Base-by-base conservation (phyloP, 1,140 invertebrate genomes). In the Atta cephalotes region DNA sequence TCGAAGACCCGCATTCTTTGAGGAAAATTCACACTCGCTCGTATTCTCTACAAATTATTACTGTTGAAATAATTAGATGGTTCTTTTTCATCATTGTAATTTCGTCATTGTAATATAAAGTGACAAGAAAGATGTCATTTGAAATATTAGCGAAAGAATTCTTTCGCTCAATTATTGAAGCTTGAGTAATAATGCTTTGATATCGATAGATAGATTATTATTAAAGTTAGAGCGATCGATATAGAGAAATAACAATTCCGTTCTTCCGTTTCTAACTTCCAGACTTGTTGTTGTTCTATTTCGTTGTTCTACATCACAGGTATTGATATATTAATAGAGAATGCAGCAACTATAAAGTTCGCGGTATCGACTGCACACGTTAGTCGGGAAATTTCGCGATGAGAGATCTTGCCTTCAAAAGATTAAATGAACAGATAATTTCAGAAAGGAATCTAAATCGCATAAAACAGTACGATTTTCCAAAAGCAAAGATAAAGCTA, bases 271-370 rank as follows among this genome's bases (percentile, higher is more conserved):
- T 62, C 70, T 21, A 35, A 84, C 28, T 49, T 3, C 2, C 39
- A 49, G 5, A 21, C 56, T 49, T n/a, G 14, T 49, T 39, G 35
- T 35, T 35, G 35, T 39, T 39, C 35, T 39, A 39, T 71, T 72
- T 81, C 66, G 7, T 81, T 45, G 65, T 35, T 84, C 80, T 14
- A 62, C 58, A 63, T 84, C 14, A 25, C 16, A 25, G 80, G 18
- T 74, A 82, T 74, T 82, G 68, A 74, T 80, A 56, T 80, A 70
- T 80, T 56, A 80, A 68, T 74, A 62, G 56, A 65, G 53, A 82
- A 82, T 74, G 39, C 53, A 49, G 68, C 62, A 53, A 62, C 68
- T 71, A 10, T 21, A 82, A 74, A 82, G 68, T 74, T 62, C 39
- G 49, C 25, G 79, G 49, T 81, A 70, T 81, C 63, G 53, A 82